Conservation (phyloP, 2,113 vertebrate species). For the Pseudorasbora parva region DNA sequence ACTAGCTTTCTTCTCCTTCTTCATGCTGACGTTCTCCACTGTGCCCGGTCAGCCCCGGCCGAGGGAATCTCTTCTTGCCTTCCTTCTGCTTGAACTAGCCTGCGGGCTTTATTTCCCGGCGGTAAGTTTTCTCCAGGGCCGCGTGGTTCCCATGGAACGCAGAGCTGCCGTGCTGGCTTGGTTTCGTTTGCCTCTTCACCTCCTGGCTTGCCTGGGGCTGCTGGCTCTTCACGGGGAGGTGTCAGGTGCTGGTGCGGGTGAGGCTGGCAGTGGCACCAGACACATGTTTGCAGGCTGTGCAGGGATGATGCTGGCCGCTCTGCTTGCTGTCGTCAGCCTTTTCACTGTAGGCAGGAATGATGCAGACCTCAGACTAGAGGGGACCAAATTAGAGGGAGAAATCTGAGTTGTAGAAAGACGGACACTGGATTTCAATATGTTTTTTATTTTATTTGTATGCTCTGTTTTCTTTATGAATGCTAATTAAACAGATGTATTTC, state of each 20-base stretch:
- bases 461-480: neutral
- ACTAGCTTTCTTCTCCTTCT: conserved; percentile 89
- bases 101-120: conserved; percentile 92
- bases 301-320: conserved; percentile 83
- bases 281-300: conserved; percentile 91
- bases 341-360: conserved; percentile 86
- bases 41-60: conserved; percentile 85
- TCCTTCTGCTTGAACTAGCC: conserved; percentile 88
- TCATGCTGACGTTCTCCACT: conserved; percentile 92
- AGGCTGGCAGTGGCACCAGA: conserved; percentile 83
- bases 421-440: conserved; percentile 4
- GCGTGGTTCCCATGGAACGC: conserved; percentile 87
- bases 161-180: conserved; percentile 84
- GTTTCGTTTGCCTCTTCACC: conserved; percentile 88
- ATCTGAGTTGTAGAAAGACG: conserved; percentile 52
- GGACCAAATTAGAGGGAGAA: conserved; percentile 71
- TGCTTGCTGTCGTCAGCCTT: conserved; percentile 86
- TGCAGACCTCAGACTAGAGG: conserved; percentile 81
- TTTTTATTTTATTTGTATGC: neutral
- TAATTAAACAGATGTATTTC: conserved; percentile 3
- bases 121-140: conserved; percentile 87
- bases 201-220: conserved; percentile 87
- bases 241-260: conserved; percentile 82
- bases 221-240: conserved; percentile 88
- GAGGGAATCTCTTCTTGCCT: conserved; percentile 87